Evolutionary conservation across 2,888 invertebrate genomes (phyloP).

Genomic region (Stenichneumon culpator): DNA sequence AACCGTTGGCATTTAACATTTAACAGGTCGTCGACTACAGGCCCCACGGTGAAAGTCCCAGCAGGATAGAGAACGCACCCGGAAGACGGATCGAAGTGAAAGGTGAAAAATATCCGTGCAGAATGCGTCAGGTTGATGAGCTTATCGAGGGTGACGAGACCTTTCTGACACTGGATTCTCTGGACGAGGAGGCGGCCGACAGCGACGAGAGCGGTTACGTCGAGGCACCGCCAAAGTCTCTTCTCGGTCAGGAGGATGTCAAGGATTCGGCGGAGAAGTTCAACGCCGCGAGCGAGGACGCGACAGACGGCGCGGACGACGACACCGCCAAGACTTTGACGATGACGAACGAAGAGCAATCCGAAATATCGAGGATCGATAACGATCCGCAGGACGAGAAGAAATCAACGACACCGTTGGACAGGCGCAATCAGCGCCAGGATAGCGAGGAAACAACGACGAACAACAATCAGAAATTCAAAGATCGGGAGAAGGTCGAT

Average conservation of each 20-base stretch:
- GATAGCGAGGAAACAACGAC: slow-evolving; percentile 47
- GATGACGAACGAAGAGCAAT: slow-evolving; percentile 19
- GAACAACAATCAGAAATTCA: slow-evolving; percentile 58
- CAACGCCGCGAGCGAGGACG: slow-evolving; percentile 36
- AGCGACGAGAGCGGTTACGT: slow-evolving; percentile 97
- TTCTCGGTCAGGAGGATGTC: slow-evolving; percentile 59
- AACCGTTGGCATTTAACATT: slow-evolving; percentile 40
- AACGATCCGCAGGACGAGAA: slow-evolving; percentile 44
- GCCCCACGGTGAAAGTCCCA: slow-evolving; percentile 81
- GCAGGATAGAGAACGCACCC: slow-evolving; percentile 68
- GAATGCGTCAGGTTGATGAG: slow-evolving; percentile 71
- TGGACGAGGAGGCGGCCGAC: slow-evolving; percentile 89
- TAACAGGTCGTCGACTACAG: slow-evolving; percentile 81
- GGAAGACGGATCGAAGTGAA: slow-evolving; percentile 69
- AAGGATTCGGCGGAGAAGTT: slow-evolving; percentile 45
- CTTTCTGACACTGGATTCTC: slow-evolving; percentile 85
- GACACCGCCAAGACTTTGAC: slow-evolving; percentile 24
- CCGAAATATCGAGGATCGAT: slow-evolving; percentile 26
- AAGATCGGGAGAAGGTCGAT: slow-evolving; percentile 77
- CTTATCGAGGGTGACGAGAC: slow-evolving; percentile 77
- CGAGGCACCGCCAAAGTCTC: slow-evolving; percentile 86
- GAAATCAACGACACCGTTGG: slow-evolving; percentile 6
- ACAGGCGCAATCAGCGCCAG: slow-evolving; percentile 31
- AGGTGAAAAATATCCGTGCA: slow-evolving; percentile 75
- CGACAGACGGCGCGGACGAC: slow-evolving; percentile 17